Percentiles rank a stretch among this genome's conserved stretches.
Evolutionary conservation across 2,888 invertebrate genomes (phyloP).

Genomic region (Tricholauxania praeusta): DNA sequence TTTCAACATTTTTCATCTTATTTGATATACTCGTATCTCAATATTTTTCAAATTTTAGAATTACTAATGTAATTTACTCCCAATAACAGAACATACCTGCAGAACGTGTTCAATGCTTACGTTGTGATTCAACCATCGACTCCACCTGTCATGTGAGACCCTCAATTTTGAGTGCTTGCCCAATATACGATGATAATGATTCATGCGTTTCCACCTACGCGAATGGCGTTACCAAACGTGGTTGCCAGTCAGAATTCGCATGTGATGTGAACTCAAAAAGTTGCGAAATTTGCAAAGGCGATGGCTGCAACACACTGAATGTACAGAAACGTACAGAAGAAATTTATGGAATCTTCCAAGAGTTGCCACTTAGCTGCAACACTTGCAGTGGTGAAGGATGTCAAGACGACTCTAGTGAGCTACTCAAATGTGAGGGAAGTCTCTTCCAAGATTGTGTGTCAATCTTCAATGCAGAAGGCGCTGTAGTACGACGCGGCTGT

Average conservation of each 20-base stretch:
- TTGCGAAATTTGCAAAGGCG: slow-evolving; percentile 46
- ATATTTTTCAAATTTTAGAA: too few species aligned
- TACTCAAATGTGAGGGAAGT: slow-evolving; percentile 47
- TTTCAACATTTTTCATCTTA: too few species aligned
- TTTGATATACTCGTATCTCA: too few species aligned
- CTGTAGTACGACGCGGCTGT: slow-evolving; percentile 50
- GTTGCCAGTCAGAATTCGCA: slow-evolving; percentile 47
- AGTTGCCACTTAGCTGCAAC: slow-evolving; percentile 50
- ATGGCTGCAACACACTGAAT: slow-evolving; percentile 48
- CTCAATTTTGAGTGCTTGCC: slow-evolving; percentile 42
- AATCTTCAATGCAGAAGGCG: slow-evolving; percentile 43
- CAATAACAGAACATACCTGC: slow-evolving; percentile 43
- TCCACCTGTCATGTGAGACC: slow-evolving; percentile 43
- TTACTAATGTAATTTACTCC: not conserved
- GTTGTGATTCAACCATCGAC: slow-evolving; percentile 48
- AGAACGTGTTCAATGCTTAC: slow-evolving; percentile 48
- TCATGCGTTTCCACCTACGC: slow-evolving; percentile 47
- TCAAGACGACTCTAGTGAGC: slow-evolving; percentile 1
- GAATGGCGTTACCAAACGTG: slow-evolving; percentile 48
- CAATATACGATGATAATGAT: slow-evolving; percentile 43
- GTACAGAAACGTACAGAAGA: slow-evolving; percentile 45
- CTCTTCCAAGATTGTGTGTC: slow-evolving; percentile 49
- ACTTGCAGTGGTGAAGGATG: slow-evolving; percentile 46
- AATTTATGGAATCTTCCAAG: slow-evolving; percentile 50
- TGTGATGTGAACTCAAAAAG: slow-evolving; percentile 42